Base-by-base conservation (phyloP, 92 coral and sea anemone species). In the Muricea muricata region DNA sequence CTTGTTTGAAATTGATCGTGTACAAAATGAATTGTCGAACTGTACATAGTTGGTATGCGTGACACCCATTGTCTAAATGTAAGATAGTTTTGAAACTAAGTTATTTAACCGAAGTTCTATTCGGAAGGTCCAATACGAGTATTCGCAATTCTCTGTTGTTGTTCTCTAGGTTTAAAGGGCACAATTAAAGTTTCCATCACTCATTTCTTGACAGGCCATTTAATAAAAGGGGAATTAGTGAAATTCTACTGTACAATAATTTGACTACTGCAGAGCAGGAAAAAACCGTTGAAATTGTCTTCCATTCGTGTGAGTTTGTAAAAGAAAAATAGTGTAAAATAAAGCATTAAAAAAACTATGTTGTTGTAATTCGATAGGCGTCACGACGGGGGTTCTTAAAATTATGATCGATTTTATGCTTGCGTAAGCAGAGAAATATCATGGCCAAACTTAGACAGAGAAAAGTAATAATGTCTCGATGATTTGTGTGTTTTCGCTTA, bases 21-120 rank as follows among this genome's bases (percentile, higher is more conserved):
- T 78, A 78, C 71, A 78, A 78, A 78, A 34, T 25, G 69, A n/a
- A n/a, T 46, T 78, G 83, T 78, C 18, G 55, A 75, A 47, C 54
- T 78, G 65, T 78, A 78, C 6, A 56, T 28, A 57, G 48, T 33
- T 15, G 12, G 54, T 61, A 41, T 78, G 52, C 70, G 34, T 58
- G 65, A 26, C 57, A 48, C 57, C 35, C 71, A n/a, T 17, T 75
- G 80, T 75, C 23, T 25, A 56, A 78, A 78, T 78, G 83, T 78
- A 78, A 75, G 83, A 78, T 78, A 78, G 83, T 56, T 58, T 50
- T 48, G 42, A 50, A 50, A 29, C 46, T 75, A 75, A 78, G 83
- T 58, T 78, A 37, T 57, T 32, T n/a, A 35, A 46, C 54, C 54
- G 83, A 78, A n/a, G 81, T 76, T 76, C 0, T 76, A 50, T 28